Evolutionary conservation across 2,888 invertebrate species (phyloP), one percentile per base, ranked within the genome.

Genomic region (Flexamia atlantica): DNA sequence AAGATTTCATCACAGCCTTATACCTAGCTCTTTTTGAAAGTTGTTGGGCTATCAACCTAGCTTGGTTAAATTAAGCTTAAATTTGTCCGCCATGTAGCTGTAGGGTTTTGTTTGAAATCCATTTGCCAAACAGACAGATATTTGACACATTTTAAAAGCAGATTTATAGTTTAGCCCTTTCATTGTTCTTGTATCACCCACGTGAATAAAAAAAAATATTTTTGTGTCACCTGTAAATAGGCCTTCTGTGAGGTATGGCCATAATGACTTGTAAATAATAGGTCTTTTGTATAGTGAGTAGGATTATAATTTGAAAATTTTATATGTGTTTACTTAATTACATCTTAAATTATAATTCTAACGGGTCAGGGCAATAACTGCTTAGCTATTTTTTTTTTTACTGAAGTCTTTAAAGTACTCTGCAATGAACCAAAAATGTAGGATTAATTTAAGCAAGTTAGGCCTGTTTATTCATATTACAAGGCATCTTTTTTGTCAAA

Each of bases 211-310:
- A 5, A 53, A 5, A n/a, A 10, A 5, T 64, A 64, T 64, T 64
- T 64, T 64, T 64, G 60, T 60, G 64, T 64, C 64, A 64, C 64
- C 28, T 64, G 64, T 64, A 64, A 28, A 64, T 64, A 64, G 64
- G 64, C 28, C 64, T 64, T 64, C 28, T 64, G 2, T 14, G 64
- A 64, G 30, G 30, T 14, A 25, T 64, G 64, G 28, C 64, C 64
- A 30, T 64, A 14, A 64, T 64, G 30, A 64, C 64, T 64, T 64
- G 64, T 64, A 64, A 64, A 64, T 64, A 64, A 64, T 64, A 64
- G 64, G 64, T 64, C 64, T 64, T 64, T 64, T 64, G 64, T 64
- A 64, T 64, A 64, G 64, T 30, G 64, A 25, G 28, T 64, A 64
- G 64, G 30, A 64, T 64, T 64, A 64, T 64, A 64, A 64, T 64